Evolutionary conservation across 2,113 vertebrate genomes (phyloP).

Genomic region (Callorhinus ursinus): DNA sequence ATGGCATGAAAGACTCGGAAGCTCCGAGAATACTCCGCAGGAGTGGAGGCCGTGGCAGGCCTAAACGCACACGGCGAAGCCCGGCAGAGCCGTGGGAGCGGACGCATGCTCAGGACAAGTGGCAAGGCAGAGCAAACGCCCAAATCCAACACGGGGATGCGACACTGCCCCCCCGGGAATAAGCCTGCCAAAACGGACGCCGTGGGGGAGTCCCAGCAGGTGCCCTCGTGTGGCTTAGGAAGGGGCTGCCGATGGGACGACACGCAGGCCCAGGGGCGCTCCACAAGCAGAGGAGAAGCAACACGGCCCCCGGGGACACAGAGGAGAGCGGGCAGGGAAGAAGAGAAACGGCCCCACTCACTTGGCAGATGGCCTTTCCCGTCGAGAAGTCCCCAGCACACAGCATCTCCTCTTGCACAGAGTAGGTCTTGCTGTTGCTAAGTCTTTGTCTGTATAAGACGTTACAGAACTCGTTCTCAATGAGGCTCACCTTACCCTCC

Average conservation of each 20-base stretch:
- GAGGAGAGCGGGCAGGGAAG: neutral
- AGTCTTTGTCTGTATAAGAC: neutral
- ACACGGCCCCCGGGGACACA: neutral
- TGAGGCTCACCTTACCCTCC: constrained; percentile 58
- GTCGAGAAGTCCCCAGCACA: constrained; percentile 34
- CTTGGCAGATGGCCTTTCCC: constrained; percentile 64
- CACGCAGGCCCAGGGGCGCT: no score
- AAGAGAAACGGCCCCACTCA: neutral
- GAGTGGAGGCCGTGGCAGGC: neutral
- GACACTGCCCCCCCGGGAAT: no score
- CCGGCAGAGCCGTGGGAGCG: neutral
- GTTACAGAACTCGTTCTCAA: constrained; percentile 57
- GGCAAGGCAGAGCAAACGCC: no score
- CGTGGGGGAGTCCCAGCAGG: neutral
- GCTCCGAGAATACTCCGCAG: neutral
- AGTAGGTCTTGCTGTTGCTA: neutral
- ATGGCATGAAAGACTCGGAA: neutral
- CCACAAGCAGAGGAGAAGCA: neutral
- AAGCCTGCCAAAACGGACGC: no score
- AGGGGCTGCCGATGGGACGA: neutral
- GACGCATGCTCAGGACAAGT: no score
- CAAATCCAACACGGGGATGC: neutral
- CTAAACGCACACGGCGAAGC: neutral
- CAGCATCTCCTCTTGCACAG: constrained; percentile 66
- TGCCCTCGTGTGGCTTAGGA: neutral